Conservation (phyloP, 1,140 invertebrate species). For the Orchestia grillus region DNA sequence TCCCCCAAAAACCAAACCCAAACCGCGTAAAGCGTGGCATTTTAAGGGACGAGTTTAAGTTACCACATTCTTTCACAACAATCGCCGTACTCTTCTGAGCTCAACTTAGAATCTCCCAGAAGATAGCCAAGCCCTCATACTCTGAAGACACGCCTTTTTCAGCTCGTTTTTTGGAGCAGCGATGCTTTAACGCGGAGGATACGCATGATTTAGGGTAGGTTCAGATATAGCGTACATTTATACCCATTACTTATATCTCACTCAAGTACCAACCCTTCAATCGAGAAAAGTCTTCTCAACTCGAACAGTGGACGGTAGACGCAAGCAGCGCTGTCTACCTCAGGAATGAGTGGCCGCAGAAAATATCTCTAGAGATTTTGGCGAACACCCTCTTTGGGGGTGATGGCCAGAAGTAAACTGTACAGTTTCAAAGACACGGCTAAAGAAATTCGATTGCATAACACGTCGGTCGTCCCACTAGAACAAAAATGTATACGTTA, state of each 20-base stretch:
- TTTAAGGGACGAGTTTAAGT: too few relatives aligned
- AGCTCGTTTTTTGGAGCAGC: background rate
- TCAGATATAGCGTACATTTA: background rate
- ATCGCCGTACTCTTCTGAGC: too few relatives aligned
- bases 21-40: too few relatives aligned
- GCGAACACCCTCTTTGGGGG: background rate
- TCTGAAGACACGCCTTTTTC: too few relatives aligned
- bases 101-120: too few relatives aligned
- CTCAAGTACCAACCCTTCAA: background rate
- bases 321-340: background rate
- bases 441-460: background rate
- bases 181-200: background rate
- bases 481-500: background rate
- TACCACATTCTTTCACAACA: too few relatives aligned
- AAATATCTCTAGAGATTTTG: background rate
- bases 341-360: too few relatives aligned
- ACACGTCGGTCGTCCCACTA: background rate
- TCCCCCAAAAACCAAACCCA: too few relatives aligned
- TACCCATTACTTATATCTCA: background rate
- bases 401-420: background rate
- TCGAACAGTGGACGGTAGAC: background rate
- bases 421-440: background rate
- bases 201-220: background rate
- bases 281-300: background rate
- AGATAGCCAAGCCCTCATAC: too few relatives aligned